Percentiles rank a stretch among this genome's conserved stretches.
Conservation (phyloP, 1,140 invertebrate genomes). For the Ooceraea biroi region DNA sequence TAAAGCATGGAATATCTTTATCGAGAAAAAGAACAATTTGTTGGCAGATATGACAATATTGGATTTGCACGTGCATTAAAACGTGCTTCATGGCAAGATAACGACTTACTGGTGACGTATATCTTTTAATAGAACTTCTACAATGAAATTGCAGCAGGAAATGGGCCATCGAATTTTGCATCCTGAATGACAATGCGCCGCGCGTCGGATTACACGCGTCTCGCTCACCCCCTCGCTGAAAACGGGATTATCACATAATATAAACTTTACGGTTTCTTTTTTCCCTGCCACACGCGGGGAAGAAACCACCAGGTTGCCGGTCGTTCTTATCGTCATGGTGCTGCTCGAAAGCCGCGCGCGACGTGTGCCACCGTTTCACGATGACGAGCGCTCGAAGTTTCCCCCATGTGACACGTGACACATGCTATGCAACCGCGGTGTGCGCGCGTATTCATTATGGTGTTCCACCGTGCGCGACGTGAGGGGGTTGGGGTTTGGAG, state of each 20-base stretch:
- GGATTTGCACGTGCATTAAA: too few relatives aligned
- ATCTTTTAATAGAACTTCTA: constrained; percentile 26
- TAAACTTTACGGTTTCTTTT: constrained; percentile 28
- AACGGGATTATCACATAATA: constrained; percentile 33
- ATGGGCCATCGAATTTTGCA: constrained; percentile 43
- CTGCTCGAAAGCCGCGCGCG: constrained; percentile 46
- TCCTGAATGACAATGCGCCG: constrained; percentile 45
- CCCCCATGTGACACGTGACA: constrained; percentile 75
- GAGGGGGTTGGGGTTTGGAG: neutral
- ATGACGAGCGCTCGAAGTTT: constrained; percentile 80
- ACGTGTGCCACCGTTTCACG: constrained; percentile 72
- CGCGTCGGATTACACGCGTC: constrained; percentile 17
- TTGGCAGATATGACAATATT: too few relatives aligned
- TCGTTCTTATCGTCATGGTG: constrained; percentile 56
- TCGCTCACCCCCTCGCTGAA: neutral
- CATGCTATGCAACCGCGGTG: constrained; percentile 73
- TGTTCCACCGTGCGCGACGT: constrained; percentile 2
- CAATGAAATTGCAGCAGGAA: constrained; percentile 15
- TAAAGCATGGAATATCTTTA: too few relatives aligned
- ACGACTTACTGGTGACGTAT: neutral
- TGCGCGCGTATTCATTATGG: constrained; percentile 78
- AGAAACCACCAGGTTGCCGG: too few relatives aligned
- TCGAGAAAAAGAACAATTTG: too few relatives aligned
- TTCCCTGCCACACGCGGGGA: neutral
- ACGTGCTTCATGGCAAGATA: too few relatives aligned